Evolutionary conservation across 2,888 invertebrate genomes (phyloP).

Genomic region (Melinopterus prodromus): DNA sequence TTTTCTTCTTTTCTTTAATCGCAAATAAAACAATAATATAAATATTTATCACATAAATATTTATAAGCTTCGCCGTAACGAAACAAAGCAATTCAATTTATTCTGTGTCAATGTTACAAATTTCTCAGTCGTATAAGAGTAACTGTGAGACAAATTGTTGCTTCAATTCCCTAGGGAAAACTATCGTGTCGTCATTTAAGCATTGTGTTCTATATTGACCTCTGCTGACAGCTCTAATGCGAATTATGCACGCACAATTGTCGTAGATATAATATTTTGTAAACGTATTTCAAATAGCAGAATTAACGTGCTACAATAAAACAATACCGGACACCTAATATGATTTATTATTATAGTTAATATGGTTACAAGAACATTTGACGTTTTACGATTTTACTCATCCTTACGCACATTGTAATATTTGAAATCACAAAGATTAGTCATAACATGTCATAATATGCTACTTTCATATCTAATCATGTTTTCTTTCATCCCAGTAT

Average conservation of each 20-base stretch:
- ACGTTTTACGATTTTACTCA: too few species aligned
- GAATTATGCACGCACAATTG: neutral
- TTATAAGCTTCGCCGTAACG: neutral
- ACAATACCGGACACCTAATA: neutral
- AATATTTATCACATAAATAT: neutral
- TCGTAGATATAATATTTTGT: neutral
- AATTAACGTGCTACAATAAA: too few species aligned
- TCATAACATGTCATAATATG: too few species aligned
- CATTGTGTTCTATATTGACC: neutral
- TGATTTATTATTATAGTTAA: too few species aligned
- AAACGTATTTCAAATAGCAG: too few species aligned
- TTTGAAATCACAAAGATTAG: too few species aligned
- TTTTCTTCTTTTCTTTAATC: too few species aligned
- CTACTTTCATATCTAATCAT: too few species aligned
- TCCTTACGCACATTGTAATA: too few species aligned
- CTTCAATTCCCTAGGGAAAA: constrained; percentile 31
- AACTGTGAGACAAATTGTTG: constrained; percentile 27
- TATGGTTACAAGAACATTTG: too few species aligned
- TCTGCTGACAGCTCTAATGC: neutral
- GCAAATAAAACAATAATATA: neutral
- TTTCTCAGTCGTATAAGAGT: constrained; percentile 6
- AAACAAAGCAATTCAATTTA: neutral
- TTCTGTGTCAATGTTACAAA: constrained; percentile 23
- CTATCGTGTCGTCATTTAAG: neutral
- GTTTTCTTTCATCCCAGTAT: too few species aligned